phyloP scores from a whole-genome alignment of 2,888 invertebrate genomes.

The Pterostichus niger region DNA sequence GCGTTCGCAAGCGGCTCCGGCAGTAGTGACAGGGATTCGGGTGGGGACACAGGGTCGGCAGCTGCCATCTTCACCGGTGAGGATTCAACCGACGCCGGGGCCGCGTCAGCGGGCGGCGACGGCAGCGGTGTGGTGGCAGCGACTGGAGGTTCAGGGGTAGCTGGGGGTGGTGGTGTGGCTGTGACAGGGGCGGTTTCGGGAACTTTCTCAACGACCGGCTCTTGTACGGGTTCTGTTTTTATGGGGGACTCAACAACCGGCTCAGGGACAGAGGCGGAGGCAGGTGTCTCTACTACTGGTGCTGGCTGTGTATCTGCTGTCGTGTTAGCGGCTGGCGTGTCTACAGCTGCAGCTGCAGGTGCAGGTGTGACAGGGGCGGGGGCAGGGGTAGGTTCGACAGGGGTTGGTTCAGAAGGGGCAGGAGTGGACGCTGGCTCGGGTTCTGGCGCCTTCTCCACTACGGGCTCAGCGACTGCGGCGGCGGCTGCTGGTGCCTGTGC shows the following conservation, averaged over 20 bases:
- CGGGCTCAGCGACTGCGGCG: constrained; percentile 68
- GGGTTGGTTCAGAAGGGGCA: constrained; percentile 65
- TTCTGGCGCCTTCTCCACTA: constrained; percentile 68
- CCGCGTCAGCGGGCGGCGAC: too few species aligned
- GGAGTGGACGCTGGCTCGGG: constrained; percentile 47
- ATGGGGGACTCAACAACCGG: constrained; percentile 23
- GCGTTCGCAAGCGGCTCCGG: constrained; percentile 72
- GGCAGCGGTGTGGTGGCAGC: constrained; percentile 8
- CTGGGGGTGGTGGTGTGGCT: constrained; percentile 17
- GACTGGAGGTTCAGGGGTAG: neutral
- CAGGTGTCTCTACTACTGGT: constrained; percentile 56
- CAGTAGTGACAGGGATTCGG: constrained; percentile 23
- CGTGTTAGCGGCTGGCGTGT: neutral
- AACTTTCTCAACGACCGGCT: constrained; percentile 26
- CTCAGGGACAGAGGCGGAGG: constrained; percentile 59
- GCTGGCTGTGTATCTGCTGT: constrained; percentile 63
- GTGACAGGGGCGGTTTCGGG: constrained; percentile 44
- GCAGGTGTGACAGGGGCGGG: constrained; percentile 63
- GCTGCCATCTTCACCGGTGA: neutral
- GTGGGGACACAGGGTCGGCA: constrained; percentile 68
- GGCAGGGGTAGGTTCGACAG: constrained; percentile 61
- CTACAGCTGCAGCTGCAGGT: constrained; percentile 64
- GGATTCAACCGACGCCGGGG: neutral
- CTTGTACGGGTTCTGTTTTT: constrained; percentile 47
- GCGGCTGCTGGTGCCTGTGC: constrained; percentile 69